Base-by-base conservation (phyloP, 2,797 vertebrate species). In the Esox lucius region DNA sequence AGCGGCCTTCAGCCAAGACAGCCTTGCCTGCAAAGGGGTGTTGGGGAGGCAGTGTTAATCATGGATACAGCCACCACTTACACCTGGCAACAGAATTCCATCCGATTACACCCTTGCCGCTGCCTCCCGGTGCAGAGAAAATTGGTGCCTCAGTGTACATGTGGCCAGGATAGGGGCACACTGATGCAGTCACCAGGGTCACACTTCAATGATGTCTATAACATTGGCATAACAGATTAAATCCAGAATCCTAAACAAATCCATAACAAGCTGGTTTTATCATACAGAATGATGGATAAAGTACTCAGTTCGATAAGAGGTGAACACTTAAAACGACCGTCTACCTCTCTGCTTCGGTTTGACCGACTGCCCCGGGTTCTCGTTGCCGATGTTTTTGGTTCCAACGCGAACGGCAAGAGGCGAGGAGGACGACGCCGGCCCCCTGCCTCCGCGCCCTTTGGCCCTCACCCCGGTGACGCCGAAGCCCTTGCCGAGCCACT, bases 401-500 rank as follows among this genome's bases (percentile, higher is more conserved):
- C 88, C 85, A 66, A 90, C 76, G 0, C 78, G 81, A 35, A 87
- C 71, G 0, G 92, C 89, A 0, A 93, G 91, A 0, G 93, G 92
- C 9, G 92, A 92, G 0, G 84, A 81, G 7, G 92, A 92, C 0
- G 83, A 82, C 3, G 85, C 76, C 24, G 87, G 28, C 28, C 28
- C 81, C 77, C 88, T 92, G 1, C 83, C 88, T 0, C 66, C 62
- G 22, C 78, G 82, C 0, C 76, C 83, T 85, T 88, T 88, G 11
- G 89, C 84, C 82, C 90, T 88, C 0, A 87, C 79, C 19, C 91
- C 91, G 0, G 86, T 75, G 0, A 88, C 48, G 0, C 93, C 93
- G n/a, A 94, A 94, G 1, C 93, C 93, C 78, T 92, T 92, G 0
- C 92, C 92, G 73, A 94, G 80, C 93, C 94, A 94, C 87, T 95